phyloP scores from a whole-genome alignment of 2,888 invertebrate genomes.

The Diloba caeruleocephala region DNA sequence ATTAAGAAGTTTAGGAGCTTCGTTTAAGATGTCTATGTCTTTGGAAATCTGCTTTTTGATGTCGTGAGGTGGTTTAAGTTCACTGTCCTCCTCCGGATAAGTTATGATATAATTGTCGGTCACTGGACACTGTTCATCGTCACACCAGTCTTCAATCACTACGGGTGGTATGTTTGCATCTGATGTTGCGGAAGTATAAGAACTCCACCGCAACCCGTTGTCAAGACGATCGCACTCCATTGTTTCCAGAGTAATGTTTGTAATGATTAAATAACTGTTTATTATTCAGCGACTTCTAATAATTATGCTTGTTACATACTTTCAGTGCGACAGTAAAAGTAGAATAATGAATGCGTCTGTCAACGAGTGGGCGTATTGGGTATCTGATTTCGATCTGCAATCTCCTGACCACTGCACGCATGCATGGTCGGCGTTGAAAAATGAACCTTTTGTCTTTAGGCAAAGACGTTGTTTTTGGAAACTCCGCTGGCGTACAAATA shows the following conservation, averaged over 20 bases:
- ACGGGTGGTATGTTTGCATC: constrained; percentile 61
- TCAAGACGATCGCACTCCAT: constrained; percentile 79
- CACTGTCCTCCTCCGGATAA: constrained; percentile 77
- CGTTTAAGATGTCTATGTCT: constrained; percentile 55
- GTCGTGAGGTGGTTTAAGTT: constrained; percentile 62
- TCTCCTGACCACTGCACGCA: constrained; percentile 58
- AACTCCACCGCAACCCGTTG: constrained; percentile 74
- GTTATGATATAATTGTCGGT: constrained; percentile 77
- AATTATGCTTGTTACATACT: constrained; percentile 51
- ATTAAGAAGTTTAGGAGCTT: constrained; percentile 67
- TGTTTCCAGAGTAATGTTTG: constrained; percentile 55
- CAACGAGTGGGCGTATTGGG: constrained; percentile 75
- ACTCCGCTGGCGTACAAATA: constrained; percentile 17
- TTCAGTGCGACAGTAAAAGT: constrained; percentile 56
- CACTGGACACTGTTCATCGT: constrained; percentile 61
- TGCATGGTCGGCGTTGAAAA: constrained; percentile 35
- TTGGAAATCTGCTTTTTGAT: constrained; percentile 59
- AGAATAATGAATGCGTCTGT: constrained; percentile 62
- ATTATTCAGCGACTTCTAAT: constrained; percentile 57
- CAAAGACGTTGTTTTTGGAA: constrained; percentile 35
- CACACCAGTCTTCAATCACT: constrained; percentile 64
- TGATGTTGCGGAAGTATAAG: constrained; percentile 62
- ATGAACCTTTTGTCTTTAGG: constrained; percentile 19
- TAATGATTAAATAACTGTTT: constrained; percentile 61
- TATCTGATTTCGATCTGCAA: constrained; percentile 76